phyloP scores from a whole-genome alignment of 2,113 vertebrate species.

The Carassius carassius region DNA sequence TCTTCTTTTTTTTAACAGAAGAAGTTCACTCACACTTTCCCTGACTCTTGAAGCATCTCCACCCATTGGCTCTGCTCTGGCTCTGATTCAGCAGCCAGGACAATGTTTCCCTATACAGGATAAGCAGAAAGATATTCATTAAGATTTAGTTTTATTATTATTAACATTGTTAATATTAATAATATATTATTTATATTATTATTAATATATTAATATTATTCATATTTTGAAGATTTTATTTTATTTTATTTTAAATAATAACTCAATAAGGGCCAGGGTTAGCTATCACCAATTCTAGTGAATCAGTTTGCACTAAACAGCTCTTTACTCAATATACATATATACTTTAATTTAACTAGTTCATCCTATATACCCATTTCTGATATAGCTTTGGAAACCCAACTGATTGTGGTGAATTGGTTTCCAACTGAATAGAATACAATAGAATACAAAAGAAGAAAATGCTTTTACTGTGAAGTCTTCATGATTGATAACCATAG shows the following conservation, averaged over 20 bases:
- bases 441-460: neutral
- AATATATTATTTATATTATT: too few relatives aligned
- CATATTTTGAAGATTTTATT: too few relatives aligned
- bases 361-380: neutral
- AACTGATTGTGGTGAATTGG: neutral
- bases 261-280: neutral
- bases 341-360: too few relatives aligned
- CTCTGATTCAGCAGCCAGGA: slow-evolving; percentile 90
- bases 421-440: neutral
- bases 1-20: neutral
- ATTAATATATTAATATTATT: too few relatives aligned
- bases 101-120: slow-evolving; percentile 82
- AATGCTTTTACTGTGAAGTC: slow-evolving; percentile 88
- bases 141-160: neutral
- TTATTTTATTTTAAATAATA: too few relatives aligned
- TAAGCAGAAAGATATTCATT: neutral
- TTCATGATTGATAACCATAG: slow-evolving; percentile 89
- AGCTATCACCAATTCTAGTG: too few relatives aligned
- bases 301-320: too few relatives aligned
- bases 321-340: too few relatives aligned
- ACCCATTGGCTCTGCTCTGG: slow-evolving; percentile 93
- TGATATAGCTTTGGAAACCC: neutral
- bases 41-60: slow-evolving; percentile 94
- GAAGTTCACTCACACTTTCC: slow-evolving; percentile 88
- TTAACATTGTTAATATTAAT: too few relatives aligned